Base-by-base conservation (phyloP, 2,113 vertebrate species). In the Cyanoramphus novaezelandiae region DNA sequence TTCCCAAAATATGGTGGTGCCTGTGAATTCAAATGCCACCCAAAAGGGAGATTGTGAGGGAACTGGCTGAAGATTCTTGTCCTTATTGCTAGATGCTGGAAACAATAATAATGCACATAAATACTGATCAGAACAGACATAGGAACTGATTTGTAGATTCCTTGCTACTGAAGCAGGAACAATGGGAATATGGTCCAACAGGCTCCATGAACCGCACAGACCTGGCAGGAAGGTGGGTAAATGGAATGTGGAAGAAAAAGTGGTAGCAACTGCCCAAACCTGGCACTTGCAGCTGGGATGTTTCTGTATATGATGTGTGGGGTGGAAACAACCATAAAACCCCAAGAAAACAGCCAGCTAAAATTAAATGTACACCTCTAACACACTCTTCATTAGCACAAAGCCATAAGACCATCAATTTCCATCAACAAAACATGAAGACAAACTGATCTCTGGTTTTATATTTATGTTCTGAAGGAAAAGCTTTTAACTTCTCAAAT, bases 401-500 rank as follows among this genome's bases (percentile, higher is more conserved):
- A 23, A 92, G 86, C 74, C 31, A 0, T 14, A 18, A 82, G 39
- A 52, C 24, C 91, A 68, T 64, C 78, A 9, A 35, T 62, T 91
- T 60, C 88, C 10, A 8, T 53, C 91, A 75, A 17, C 62, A 59
- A 65, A 85, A 63, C 72, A 83, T 47, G 35, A 72, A 64, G 62
- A 83, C 62, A 86, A 93, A 90, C 69, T 2, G 33, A 8, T 25
- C 57, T 81, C 65, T 19, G 5, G 1, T 81, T 53, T 55, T 41
- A 0, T 41, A 81, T 90, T 86, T 63, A 78, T 4, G 33, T 21
- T 81, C 86, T 68, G 76, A 84, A 88, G 86, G 64, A 50, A 47
- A 92, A 86, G 74, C 88, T 95, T 93, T 93, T 88, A 79, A 50
- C 83, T 79, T 33, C 91, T 62, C 74, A 47, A 65, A 62, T 62